These are phyloP conservation scores for zebrafish (Danio rerio) DNA, from an alignment of 2,113 vertebrate species.

Conservation along the genomic window GRCz12tu NC_133184.1:44456001-44456500, in stretches of 20 bases:
- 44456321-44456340: constrained; percentile 31
- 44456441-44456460: background rate
- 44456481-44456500: background rate
- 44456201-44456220: background rate
- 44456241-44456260: constrained; percentile 21
- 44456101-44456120: background rate
- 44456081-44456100: background rate
- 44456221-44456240: background rate
- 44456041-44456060: background rate
- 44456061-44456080: background rate
- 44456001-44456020: constrained; percentile 23
- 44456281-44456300: constrained; percentile 43
- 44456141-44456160: constrained; percentile 15
- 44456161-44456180: constrained; percentile 6
- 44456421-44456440: background rate
- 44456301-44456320: background rate
- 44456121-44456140: background rate
- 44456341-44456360: constrained; percentile 29
- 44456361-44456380: constrained; percentile 38
- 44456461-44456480: background rate
- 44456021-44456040: constrained; percentile 20
- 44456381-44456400: constrained; percentile 10
- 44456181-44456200: constrained; percentile 6
- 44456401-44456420: background rate
- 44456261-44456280: constrained; percentile 21